Evolutionary conservation across 2,113 vertebrate genomes (phyloP).

Genomic region (Chamaea fasciata): DNA sequence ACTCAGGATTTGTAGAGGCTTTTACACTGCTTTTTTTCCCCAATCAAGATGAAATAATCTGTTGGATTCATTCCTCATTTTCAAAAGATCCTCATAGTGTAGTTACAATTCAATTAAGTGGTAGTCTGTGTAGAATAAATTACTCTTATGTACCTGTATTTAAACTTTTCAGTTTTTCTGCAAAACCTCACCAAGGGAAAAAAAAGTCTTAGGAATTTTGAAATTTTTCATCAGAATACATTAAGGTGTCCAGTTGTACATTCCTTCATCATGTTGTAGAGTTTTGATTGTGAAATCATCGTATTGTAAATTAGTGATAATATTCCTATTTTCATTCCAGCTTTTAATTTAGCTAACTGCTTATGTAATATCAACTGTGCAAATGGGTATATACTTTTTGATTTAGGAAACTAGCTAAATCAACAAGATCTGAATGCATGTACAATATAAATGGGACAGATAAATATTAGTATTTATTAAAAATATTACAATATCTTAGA

Average conservation of each 20-base stretch:
- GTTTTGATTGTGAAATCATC: background rate
- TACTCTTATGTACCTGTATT: background rate
- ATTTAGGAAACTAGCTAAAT: background rate
- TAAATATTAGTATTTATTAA: background rate
- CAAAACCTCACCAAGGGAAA: background rate
- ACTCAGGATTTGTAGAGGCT: background rate
- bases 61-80: conserved; percentile 18
- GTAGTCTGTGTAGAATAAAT: conserved; percentile 28
- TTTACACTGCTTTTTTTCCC: background rate
- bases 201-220: background rate
- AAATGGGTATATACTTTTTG: background rate
- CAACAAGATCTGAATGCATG: background rate
- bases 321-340: background rate
- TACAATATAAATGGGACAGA: background rate
- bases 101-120: conserved; percentile 51
- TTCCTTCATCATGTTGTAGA: background rate
- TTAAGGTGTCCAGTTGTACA: background rate
- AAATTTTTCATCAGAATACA: background rate
- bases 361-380: background rate
- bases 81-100: background rate
- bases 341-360: background rate
- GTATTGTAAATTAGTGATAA: background rate
- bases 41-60: conserved; percentile 24
- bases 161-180: conserved; percentile 16
- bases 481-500: background rate